A percentile compares a stretch with the other conserved stretches of the same genome.
Evolutionary conservation across 2,888 invertebrate genomes (phyloP).

Genomic region (Amblyjoppa proteus): DNA sequence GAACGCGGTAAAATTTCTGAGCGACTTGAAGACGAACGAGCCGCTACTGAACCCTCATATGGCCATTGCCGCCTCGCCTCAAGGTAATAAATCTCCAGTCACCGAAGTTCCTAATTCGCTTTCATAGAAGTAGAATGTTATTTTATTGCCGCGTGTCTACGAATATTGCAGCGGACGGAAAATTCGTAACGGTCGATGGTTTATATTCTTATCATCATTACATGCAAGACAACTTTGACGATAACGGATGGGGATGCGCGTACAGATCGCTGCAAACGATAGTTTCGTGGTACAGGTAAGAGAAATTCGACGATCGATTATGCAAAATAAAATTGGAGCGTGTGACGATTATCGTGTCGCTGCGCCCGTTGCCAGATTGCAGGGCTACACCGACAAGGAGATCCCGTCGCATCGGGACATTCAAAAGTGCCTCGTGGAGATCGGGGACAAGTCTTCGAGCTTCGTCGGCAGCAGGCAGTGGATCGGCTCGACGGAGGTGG

Average conservation of each 20-base stretch:
- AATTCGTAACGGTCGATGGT: conserved; percentile 90
- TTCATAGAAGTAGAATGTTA: conserved; percentile 16
- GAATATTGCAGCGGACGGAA: conserved; percentile 79
- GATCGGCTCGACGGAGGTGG: conserved; percentile 99
- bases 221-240: conserved; percentile 97
- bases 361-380: conserved; percentile 86
- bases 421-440: conserved; percentile 96
- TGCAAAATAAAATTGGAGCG: neutral
- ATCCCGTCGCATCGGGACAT: conserved; percentile 95
- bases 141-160: neutral
- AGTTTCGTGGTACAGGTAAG: conserved; percentile 95
- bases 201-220: conserved; percentile 98
- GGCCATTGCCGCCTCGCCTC: conserved; percentile 83
- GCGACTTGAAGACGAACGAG: conserved; percentile 84
- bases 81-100: conserved; percentile 74
- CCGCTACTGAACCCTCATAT: conserved; percentile 92
- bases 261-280: conserved; percentile 98
- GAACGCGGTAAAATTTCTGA: conserved; percentile 88
- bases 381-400: conserved; percentile 92
- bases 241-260: conserved; percentile 99
- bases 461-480: conserved; percentile 97
- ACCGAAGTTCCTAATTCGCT: conserved; percentile 64
- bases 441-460: conserved; percentile 95
- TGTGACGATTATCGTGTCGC: conserved; percentile 46
- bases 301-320: conserved; percentile 50